Conservation (phyloP, 2,888 invertebrate species). For the Sinohyriopsis cumingii region DNA sequence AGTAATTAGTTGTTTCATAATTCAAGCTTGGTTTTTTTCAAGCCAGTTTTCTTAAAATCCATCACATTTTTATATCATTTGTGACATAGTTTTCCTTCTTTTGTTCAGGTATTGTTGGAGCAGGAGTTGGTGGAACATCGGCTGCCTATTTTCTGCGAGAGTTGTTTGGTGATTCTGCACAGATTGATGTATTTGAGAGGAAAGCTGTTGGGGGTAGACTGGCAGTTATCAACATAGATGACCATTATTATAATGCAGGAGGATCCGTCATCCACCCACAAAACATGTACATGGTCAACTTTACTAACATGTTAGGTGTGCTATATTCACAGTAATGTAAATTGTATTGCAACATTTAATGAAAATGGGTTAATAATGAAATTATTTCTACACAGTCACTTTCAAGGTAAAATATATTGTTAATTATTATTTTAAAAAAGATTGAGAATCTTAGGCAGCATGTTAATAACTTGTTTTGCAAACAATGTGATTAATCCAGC, state of each 20-base stretch:
- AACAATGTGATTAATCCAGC: no score
- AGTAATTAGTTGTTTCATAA: no score
- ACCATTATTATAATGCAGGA: conserved; percentile 76
- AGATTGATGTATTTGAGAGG: conserved; percentile 77
- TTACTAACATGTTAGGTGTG: conserved; percentile 75
- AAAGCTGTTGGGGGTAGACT: conserved; percentile 77
- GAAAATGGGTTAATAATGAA: no score
- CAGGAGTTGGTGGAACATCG: conserved; percentile 78
- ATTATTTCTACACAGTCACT: no score
- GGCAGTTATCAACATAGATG: conserved; percentile 73
- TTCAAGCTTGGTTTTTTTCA: no score
- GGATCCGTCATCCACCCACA: conserved; percentile 77
- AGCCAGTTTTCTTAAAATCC: no score
- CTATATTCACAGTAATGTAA: conserved; percentile 18
- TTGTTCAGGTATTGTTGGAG: conserved; percentile 77
- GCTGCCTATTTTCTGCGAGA: conserved; percentile 76
- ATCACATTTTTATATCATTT: not conserved
- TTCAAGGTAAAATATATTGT: no score
- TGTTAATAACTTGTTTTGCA: no score
- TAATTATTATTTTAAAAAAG: no score
- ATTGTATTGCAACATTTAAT: not conserved
- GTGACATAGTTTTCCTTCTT: conserved; percentile 20
- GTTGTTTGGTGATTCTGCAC: conserved; percentile 69
- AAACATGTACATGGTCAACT: conserved; percentile 77
- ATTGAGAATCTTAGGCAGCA: no score